A percentile compares a stretch with the other conserved stretches of the same genome.
Evolutionary conservation across 2,113 vertebrate genomes (phyloP).

Genomic region (Tiliqua scincoides): DNA sequence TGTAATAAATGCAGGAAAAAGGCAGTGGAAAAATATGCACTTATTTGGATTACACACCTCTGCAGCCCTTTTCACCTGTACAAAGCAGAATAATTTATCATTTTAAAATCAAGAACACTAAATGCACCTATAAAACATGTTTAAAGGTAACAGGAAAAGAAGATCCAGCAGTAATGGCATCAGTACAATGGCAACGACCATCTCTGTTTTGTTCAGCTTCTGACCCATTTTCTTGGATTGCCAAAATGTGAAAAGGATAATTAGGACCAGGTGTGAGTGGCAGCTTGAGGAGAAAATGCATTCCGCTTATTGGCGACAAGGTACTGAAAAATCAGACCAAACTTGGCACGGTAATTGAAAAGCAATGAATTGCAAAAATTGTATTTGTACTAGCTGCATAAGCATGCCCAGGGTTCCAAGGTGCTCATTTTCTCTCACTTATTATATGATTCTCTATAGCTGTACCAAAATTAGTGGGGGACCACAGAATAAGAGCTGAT

Average conservation of each 20-base stretch:
- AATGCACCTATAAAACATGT: neutral
- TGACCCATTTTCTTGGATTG: conserved; percentile 36
- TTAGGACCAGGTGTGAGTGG: neutral
- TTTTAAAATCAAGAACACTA: conserved; percentile 16
- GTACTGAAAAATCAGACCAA: conserved; percentile 52
- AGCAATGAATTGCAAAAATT: conserved; percentile 60
- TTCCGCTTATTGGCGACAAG: conserved; percentile 5
- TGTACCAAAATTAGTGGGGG: neutral
- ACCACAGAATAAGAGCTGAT: conserved; percentile 1
- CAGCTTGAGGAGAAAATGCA: conserved; percentile 18
- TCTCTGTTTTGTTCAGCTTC: conserved; percentile 20
- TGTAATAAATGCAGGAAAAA: too few species aligned
- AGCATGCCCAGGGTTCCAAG: conserved; percentile 27
- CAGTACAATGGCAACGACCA: neutral
- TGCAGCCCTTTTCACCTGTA: accelerated
- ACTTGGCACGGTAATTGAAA: conserved; percentile 58
- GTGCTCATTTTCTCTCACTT: neutral
- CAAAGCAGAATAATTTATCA: neutral
- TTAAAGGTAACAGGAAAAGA: neutral
- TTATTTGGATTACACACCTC: accelerated
- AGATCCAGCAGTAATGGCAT: neutral
- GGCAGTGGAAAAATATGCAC: too few species aligned
- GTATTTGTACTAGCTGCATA: conserved; percentile 59
- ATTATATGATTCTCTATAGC: neutral
- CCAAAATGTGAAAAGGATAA: conserved; percentile 27